These are phyloP conservation scores for Leptinotarsa lineolata DNA, from an alignment of 1,140 invertebrate species.

Conservation along the genomic window DNA sequence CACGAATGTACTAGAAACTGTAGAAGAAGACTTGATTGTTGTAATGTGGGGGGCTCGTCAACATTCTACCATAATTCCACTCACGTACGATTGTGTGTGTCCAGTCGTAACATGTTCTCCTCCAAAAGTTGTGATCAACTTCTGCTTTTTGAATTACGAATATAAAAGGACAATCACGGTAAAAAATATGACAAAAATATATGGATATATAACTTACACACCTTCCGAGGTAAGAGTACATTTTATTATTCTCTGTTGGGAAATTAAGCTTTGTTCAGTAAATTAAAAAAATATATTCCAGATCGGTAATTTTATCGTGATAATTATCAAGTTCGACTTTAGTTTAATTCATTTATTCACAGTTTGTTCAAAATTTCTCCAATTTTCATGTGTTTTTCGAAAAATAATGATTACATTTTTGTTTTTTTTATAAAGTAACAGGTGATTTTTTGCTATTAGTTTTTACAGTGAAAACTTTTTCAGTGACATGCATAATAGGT, in stretches of 20 bases:
- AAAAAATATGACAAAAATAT: constrained; percentile 37
- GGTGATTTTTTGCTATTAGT: too few relatives aligned
- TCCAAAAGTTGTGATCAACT: constrained; percentile 34
- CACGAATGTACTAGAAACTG: neutral
- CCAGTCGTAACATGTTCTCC: constrained; percentile 32
- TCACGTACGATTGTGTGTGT: constrained; percentile 31
- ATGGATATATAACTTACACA: constrained; percentile 36
- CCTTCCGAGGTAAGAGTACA: constrained; percentile 21
- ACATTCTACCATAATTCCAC: constrained; percentile 24
- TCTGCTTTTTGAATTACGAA: constrained; percentile 39
- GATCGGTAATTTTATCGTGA: neutral
- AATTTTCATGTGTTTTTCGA: neutral
- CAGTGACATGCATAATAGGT: too few relatives aligned
- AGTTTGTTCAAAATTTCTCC: too few relatives aligned
- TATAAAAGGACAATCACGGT: constrained; percentile 38
- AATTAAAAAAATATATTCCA: neutral
- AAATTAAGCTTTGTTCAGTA: neutral
- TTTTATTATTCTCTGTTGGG: neutral
- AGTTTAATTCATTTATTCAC: too few relatives aligned
- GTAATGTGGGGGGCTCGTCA: constrained; percentile 39
- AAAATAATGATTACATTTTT: neutral
- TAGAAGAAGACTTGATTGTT: constrained; percentile 12
- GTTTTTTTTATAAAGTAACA: too few relatives aligned
- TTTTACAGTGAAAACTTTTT: too few relatives aligned
- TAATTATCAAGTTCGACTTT: too few relatives aligned